These are phyloP conservation scores for Leptura quadrifasciata DNA, from an alignment of 2,888 invertebrate genomes.

Conservation along the genomic window DNA sequence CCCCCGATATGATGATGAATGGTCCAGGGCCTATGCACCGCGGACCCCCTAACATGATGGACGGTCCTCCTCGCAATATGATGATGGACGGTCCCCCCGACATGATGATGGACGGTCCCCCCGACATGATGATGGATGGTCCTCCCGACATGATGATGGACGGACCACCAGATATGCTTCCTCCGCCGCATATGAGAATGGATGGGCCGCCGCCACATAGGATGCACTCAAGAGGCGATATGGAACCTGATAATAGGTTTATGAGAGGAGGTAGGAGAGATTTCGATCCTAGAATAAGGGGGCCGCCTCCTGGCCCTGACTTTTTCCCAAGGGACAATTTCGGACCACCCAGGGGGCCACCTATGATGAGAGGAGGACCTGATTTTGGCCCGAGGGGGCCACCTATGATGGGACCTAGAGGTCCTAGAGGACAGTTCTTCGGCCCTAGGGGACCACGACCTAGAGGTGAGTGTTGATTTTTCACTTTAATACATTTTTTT, in stretches of 20 bases:
- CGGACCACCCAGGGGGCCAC: slow-evolving; percentile 57
- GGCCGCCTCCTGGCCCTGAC: slow-evolving; percentile 58
- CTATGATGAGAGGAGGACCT: slow-evolving; percentile 64
- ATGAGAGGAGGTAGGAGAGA: slow-evolving; percentile 60
- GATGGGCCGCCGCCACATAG: slow-evolving; percentile 35
- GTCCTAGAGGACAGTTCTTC: slow-evolving; percentile 55
- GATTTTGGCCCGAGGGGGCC: slow-evolving; percentile 63
- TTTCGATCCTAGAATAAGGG: slow-evolving; percentile 57
- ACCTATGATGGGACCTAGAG: slow-evolving; percentile 58
- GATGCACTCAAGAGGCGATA: slow-evolving; percentile 43
- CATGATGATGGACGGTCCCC: slow-evolving; percentile 49
- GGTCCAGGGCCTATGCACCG: slow-evolving; percentile 14
- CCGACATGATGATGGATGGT: slow-evolving; percentile 47
- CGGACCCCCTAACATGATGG: slow-evolving; percentile 23
- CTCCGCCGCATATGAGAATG: slow-evolving; percentile 37
- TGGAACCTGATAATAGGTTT: slow-evolving; percentile 61
- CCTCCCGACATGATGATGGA: slow-evolving; percentile 52
- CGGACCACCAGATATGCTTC: slow-evolving; percentile 36
- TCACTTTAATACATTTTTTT: too few relatives aligned
- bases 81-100: slow-evolving; percentile 50
- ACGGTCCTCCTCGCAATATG: slow-evolving; percentile 37
- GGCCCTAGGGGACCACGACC: slow-evolving; percentile 29
- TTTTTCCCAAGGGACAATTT: slow-evolving; percentile 63
- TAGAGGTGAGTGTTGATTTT: slow-evolving; percentile 32
- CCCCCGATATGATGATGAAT: slow-evolving; percentile 46